Conservation (phyloP, 2,113 vertebrate genomes). For the Myrmecophaga tridactyla region DNA sequence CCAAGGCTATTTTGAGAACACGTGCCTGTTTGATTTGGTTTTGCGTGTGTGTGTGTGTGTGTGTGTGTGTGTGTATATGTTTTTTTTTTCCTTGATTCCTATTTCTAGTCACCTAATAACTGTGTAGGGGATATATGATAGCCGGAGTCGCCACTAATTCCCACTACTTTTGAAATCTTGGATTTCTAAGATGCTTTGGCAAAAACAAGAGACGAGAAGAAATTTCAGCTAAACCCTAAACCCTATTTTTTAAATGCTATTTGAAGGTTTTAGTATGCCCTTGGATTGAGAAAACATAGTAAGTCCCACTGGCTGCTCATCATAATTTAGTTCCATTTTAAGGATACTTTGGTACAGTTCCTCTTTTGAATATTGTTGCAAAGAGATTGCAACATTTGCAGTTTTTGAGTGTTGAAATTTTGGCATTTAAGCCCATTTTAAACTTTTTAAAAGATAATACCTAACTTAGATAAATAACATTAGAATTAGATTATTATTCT, state of each 20-base stretch:
- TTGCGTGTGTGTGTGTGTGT: too few relatives aligned
- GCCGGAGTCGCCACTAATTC: not conserved
- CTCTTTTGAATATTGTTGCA: slow-evolving; percentile 53
- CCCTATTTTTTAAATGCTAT: not conserved
- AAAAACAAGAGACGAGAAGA: slow-evolving; percentile 9
- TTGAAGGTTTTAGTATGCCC: slow-evolving; percentile 3
- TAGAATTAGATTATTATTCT: slow-evolving; percentile 37
- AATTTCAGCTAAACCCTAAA: not conserved
- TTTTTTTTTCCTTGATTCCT: not conserved
- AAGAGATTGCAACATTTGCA: slow-evolving; percentile 21
- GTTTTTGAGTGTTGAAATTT: slow-evolving; percentile 18
- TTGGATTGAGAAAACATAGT: not conserved
- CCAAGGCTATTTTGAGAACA: not conserved
- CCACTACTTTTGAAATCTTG: not conserved
- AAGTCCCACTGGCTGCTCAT: not conserved
- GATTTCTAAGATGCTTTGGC: slow-evolving; percentile 21
- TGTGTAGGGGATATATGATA: not conserved
- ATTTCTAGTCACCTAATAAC: not conserved
- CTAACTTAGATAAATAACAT: slow-evolving; percentile 27
- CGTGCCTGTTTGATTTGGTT: not conserved
- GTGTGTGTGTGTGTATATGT: not conserved
- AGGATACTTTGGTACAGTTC: not conserved
- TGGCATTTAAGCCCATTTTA: not conserved
- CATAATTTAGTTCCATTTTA: slow-evolving; percentile 11
- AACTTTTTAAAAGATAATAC: slow-evolving; percentile 9